phyloP scores from a whole-genome alignment of 2,888 invertebrate species.

The Unio pictorum region DNA sequence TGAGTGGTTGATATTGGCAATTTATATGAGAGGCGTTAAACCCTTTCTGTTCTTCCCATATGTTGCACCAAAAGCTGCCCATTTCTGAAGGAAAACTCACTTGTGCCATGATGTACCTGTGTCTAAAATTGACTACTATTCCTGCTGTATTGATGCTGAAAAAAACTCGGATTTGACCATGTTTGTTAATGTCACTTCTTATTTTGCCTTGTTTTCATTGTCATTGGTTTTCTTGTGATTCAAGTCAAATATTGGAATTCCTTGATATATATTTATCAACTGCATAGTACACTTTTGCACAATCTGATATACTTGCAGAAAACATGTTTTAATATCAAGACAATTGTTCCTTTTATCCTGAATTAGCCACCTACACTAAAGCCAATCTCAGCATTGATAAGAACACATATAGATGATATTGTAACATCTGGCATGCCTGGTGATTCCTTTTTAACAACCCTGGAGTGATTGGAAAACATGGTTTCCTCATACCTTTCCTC shows the following conservation, averaged over 20 bases:
- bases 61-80: slow-evolving; percentile 30
- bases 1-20: slow-evolving; percentile 18
- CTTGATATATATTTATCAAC: slow-evolving; percentile 10
- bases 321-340: no score
- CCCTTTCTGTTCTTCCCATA: slow-evolving; percentile 14
- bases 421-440: neutral
- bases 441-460: no score
- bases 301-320: no score
- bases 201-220: slow-evolving; percentile 16
- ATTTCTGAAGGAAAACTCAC: slow-evolving; percentile 22
- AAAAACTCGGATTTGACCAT: slow-evolving; percentile 20
- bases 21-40: slow-evolving; percentile 17
- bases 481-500: no score
- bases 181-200: slow-evolving; percentile 12
- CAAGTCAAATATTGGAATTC: slow-evolving; percentile 17
- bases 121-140: slow-evolving; percentile 25
- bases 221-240: slow-evolving; percentile 26
- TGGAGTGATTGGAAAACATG: no score
- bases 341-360: no score
- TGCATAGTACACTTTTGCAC: slow-evolving; percentile 3
- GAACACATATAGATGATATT: neutral
- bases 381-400: neutral
- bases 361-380: no score
- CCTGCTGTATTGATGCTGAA: slow-evolving; percentile 30
- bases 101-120: slow-evolving; percentile 16